Evolutionary conservation across 2,797 vertebrate genomes (phyloP), one percentile per base, ranked within the genome.

Genomic region (Pagetopsis macropterus): DNA sequence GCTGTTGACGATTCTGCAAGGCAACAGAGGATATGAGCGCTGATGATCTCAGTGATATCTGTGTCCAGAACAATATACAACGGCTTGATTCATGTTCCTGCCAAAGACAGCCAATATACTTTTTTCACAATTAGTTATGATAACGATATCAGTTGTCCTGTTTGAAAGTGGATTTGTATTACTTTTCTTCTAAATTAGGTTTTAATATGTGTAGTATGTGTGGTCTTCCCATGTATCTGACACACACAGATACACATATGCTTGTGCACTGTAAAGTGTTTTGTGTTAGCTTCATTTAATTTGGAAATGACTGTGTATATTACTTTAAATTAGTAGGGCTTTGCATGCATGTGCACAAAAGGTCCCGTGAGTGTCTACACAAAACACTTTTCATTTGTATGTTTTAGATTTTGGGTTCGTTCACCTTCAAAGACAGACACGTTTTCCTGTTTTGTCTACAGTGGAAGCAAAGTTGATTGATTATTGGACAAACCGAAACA

Each of bases 41-140:
- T 76, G 82, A 87, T 86, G 67, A 56, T 63, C 84, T 84, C 81
- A 71, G 73, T 80, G 66, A 84, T 85, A 84, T 88, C 81, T 81
- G 65, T 74, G 67, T 87, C 76, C 75, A 73, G 71, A 88, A 88
- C 78, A 92, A 91, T 88, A 90, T 78, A 89, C 86, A 85, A 43
- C 43, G 9, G 55, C 54, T 65, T 82, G 50, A 87, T 86, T 89
- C 78, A 87, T 81, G 79, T 71, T 15, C 3, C 75, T 80, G 83
- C 84, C 88, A 87, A 88, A 85, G 71, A 82, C 72, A 86, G 75
- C 78, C 50, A 16, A 70, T 41, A 23, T 31, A 43, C 16, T 61
- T 72, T 68, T 67, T 55, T 50, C 50, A 66, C 55, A 37, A 74
- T 67, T 70, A 71, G 65, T 81, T 79, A 46, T 43, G 48, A 76